These are phyloP conservation scores for Psilopsiagon aymara DNA, from an alignment of 2,113 vertebrate species.

Conservation along the genomic window DNA sequence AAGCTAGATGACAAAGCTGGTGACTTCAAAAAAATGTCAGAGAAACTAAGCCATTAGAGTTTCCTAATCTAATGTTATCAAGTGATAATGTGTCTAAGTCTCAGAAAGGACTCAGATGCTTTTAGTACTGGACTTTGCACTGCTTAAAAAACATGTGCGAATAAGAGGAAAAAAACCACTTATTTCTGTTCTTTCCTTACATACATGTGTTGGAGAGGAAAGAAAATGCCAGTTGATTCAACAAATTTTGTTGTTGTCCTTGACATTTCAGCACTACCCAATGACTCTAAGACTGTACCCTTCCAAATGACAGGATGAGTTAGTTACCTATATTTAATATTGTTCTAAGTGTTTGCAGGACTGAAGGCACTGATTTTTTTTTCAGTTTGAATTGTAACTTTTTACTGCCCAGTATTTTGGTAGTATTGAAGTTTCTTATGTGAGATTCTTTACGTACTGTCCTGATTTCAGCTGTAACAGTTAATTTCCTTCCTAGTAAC, in stretches of 20 bases:
- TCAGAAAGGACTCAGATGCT: not conserved
- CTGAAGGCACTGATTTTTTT: not conserved
- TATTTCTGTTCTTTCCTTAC: not conserved
- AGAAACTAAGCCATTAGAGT: not conserved
- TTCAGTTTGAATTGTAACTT: not conserved
- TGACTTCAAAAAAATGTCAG: not conserved
- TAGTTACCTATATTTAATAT: not conserved
- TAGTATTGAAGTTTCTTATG: not conserved
- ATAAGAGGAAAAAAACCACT: not conserved
- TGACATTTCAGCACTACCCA: not conserved
- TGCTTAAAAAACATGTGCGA: not conserved
- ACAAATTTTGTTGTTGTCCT: not conserved
- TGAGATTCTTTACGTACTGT: not conserved
- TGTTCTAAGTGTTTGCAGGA: not conserved
- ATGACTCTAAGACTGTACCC: not conserved
- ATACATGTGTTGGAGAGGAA: not conserved
- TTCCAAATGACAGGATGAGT: not conserved
- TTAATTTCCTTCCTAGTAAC: not conserved
- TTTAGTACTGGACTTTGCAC: not conserved
- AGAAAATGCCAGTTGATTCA: not conserved
- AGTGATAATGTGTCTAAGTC: not conserved
- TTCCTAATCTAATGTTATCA: not conserved
- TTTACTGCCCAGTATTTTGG: not conserved
- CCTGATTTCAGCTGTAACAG: not conserved
- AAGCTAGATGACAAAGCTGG: not conserved